phyloP scores from a whole-genome alignment of 1,140 invertebrate species.

The Drosophila fuyamai region DNA sequence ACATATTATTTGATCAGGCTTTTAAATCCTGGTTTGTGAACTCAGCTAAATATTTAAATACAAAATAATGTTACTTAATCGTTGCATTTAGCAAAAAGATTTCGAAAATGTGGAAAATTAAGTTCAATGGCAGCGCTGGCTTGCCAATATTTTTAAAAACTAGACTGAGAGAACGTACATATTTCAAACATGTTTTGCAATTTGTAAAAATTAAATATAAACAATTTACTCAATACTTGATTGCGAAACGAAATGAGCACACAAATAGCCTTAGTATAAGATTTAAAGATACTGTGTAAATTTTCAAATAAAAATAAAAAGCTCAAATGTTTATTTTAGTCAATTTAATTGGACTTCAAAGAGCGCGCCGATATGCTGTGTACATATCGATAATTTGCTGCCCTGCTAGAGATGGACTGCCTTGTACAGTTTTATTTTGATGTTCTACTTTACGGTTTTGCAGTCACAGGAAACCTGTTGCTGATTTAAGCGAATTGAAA shows the following conservation, averaged over 20 bases:
- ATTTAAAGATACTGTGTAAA: constrained; percentile 64
- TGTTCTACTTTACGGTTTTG: not conserved
- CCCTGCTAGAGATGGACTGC: not conserved
- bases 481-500: not conserved
- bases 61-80: constrained; percentile 69
- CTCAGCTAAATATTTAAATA: constrained; percentile 41
- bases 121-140: constrained; percentile 22
- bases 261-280: constrained; percentile 68
- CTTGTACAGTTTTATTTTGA: not conserved
- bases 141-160: constrained; percentile 60
- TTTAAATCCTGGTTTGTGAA: not conserved
- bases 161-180: constrained; percentile 70
- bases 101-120: constrained; percentile 19
- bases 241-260: constrained; percentile 54
- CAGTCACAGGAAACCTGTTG: not conserved
- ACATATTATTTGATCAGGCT: not conserved
- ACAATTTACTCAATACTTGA: constrained; percentile 61
- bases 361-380: no score
- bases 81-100: constrained; percentile 69
- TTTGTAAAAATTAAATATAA: constrained; percentile 34
- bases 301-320: constrained; percentile 66
- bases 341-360: not conserved
- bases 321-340: constrained; percentile 41
- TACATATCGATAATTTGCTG: not conserved
- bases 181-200: constrained; percentile 46